Conservation (phyloP, 2,797 vertebrate species). For the Lepus townsendii region DNA sequence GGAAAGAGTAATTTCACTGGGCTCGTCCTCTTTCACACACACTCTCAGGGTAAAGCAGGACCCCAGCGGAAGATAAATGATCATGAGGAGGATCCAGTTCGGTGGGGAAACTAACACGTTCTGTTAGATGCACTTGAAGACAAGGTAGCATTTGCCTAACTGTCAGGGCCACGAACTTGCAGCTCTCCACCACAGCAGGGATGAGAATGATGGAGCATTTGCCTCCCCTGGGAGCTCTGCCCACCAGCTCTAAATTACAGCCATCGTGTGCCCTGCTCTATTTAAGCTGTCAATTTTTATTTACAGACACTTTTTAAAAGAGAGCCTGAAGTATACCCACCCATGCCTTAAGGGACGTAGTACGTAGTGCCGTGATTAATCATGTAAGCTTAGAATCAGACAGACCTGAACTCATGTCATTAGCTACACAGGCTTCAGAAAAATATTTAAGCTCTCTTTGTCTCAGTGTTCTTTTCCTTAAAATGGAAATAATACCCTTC, state of each 20-base stretch:
- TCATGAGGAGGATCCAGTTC: neutral
- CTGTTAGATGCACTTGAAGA: neutral
- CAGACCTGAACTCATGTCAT: neutral
- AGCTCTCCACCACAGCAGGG: neutral
- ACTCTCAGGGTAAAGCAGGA: neutral
- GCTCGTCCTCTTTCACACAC: neutral
- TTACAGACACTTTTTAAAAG: neutral
- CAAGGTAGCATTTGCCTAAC: neutral
- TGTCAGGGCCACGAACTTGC: neutral
- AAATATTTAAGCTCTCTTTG: neutral
- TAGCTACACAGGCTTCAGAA: neutral
- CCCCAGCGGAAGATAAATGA: neutral
- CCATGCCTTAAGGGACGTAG: neutral
- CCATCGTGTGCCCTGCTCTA: neutral
- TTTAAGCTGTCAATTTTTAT: neutral
- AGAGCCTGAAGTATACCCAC: too few species aligned
- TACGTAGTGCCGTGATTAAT: neutral
- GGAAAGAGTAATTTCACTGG: neutral
- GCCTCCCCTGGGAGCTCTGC: neutral
- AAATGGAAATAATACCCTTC: slow-evolving; percentile 20
- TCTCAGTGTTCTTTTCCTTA: neutral
- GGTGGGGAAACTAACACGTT: neutral
- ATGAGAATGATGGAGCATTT: neutral
- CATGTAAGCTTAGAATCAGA: neutral
- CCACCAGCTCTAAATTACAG: neutral